Evolutionary conservation across 2,888 invertebrate species (phyloP).

Genomic region (Drosophila mercatorum): DNA sequence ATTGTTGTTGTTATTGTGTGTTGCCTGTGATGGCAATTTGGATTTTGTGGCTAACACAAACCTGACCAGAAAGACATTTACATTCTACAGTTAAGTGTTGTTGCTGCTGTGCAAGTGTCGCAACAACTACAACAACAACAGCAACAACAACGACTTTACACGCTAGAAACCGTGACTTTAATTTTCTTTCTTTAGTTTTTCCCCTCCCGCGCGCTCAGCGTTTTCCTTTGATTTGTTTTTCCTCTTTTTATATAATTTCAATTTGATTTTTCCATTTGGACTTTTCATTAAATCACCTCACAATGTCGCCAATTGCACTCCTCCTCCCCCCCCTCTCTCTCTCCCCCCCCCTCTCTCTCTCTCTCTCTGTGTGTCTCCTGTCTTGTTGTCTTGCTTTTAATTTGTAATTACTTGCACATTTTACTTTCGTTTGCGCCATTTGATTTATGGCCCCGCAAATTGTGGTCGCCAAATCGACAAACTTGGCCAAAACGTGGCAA

Average conservation of each 20-base stretch:
- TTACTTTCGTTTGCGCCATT: conserved; percentile 72
- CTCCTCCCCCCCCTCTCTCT: background rate
- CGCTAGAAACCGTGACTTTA: conserved; percentile 81
- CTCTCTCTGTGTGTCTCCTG: background rate
- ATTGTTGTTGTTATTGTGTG: conserved; percentile 50
- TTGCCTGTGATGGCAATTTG: conserved; percentile 73
- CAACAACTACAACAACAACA: conserved; percentile 52
- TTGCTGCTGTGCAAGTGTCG: conserved; percentile 66
- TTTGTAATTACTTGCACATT: conserved; percentile 74
- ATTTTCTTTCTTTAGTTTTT: conserved; percentile 70
- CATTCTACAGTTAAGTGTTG: conserved; percentile 71
- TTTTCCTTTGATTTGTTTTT: conserved; percentile 70
- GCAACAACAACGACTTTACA: conserved; percentile 70
- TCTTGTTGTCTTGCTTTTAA: conserved; percentile 54
- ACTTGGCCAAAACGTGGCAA: conserved; percentile 56
- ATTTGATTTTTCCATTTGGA: conserved; percentile 63
- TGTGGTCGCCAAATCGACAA: conserved; percentile 52
- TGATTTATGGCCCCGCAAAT: conserved; percentile 69
- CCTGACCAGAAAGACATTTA: conserved; percentile 79
- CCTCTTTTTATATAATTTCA: conserved; percentile 68
- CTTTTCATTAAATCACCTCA: conserved; percentile 73
- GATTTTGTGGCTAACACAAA: conserved; percentile 72
- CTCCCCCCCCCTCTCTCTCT: background rate
- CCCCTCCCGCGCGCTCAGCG: conserved; percentile 24
- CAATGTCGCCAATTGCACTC: conserved; percentile 66